Evolutionary conservation across 1,140 invertebrate species (phyloP).

Genomic region (Drosophila bocqueti): DNA sequence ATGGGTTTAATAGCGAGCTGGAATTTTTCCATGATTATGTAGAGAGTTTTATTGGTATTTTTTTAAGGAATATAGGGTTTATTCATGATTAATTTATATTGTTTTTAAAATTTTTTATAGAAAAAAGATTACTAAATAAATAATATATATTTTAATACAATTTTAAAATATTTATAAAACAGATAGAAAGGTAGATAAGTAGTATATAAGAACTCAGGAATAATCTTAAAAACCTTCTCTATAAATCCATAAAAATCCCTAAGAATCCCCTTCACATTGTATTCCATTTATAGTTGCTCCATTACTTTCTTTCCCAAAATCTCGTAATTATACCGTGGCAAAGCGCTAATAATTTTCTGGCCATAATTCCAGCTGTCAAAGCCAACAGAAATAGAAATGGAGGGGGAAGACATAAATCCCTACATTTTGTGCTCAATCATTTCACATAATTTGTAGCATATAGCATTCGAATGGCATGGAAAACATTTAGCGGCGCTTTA

Average conservation of each 20-base stretch:
- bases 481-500: conserved; percentile 73
- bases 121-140: neutral
- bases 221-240: neutral
- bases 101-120: neutral
- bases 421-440: conserved; percentile 73
- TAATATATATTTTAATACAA: no score
- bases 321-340: conserved; percentile 13
- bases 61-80: neutral
- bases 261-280: no score
- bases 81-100: no score
- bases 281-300: conserved; percentile 4
- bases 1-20: conserved; percentile 1
- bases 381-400: conserved; percentile 8
- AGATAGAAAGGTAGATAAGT: neutral
- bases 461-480: conserved; percentile 30
- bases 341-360: conserved; percentile 36
- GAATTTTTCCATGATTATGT: conserved; percentile 14
- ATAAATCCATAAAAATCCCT: neutral
- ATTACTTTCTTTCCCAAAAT: conserved; percentile 7
- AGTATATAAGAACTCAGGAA: neutral
- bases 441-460: conserved; percentile 79
- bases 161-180: no score
- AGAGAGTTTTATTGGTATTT: neutral
- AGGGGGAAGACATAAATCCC: conserved; percentile 16
- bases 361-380: conserved; percentile 57